Evolutionary conservation across 2,888 invertebrate genomes (phyloP).

Genomic region (Operophtera brumata): DNA sequence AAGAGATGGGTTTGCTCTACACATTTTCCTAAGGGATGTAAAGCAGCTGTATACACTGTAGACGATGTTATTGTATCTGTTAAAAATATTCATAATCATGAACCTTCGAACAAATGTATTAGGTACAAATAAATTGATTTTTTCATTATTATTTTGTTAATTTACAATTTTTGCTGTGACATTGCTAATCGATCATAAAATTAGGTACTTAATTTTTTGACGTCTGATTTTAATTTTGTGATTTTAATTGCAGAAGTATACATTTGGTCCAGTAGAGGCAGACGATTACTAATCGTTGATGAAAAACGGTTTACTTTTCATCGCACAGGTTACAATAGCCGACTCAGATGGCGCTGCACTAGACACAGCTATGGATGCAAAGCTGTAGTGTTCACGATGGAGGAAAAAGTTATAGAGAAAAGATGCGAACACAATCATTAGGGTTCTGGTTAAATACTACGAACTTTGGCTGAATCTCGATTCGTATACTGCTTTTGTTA

Average conservation of each 20-base stretch:
- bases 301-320: conserved; percentile 4
- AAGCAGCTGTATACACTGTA: not conserved
- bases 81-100: not conserved
- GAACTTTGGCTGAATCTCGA: not conserved
- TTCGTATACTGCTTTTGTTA: no score
- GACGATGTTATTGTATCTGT: not conserved
- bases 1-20: conserved; percentile 38
- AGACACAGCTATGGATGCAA: conserved; percentile 9
- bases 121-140: not conserved
- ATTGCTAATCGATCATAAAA: not conserved
- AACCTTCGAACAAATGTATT: not conserved
- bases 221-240: no score
- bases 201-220: not conserved
- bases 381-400: conserved; percentile 1
- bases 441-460: not conserved
- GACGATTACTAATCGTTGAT: no score
- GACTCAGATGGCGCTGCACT: conserved; percentile 12
- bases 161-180: not conserved
- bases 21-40: conserved; percentile 30
- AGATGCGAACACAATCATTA: conserved; percentile 6
- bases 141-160: not conserved
- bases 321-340: not conserved
- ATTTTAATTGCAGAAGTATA: no score
- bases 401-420: not conserved
- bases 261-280: not conserved